Base-by-base conservation (phyloP, 1,140 invertebrate genomes). In the Proctacanthus coquilletti region DNA sequence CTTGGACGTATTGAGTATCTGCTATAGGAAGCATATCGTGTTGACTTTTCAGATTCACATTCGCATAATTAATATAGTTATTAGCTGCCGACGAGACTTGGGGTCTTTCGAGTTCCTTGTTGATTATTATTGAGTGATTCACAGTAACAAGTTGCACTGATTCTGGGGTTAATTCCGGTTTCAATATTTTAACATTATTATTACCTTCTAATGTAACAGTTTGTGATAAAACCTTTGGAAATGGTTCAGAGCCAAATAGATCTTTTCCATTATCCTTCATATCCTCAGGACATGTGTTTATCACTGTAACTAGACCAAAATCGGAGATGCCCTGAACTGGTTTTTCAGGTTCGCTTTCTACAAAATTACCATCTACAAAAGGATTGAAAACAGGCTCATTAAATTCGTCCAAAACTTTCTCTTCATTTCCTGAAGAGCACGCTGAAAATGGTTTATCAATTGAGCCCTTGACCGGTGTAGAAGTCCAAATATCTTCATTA, bases 231-330 rank as follows among this genome's bases (percentile, higher is more conserved):
- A 58, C 55, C 51, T 58, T 52, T 36, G 55, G 55, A 46, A 72
- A 72, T 3, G 70, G 70, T 4, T 68, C 69, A 0, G 68, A 70
- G 3, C 67, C 70, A 42, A 72, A 72, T 1, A 72, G 48, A 51
- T 72, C 69, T 34, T 57, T 64, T 1, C 51, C 40, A 1, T 19
- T 36, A 3, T n/a, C 39, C 37, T n/a, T n/a, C n/a, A n/a, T n/a
- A n/a, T n/a, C n/a, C n/a, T n/a, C n/a, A n/a, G n/a, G n/a, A n/a
- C n/a, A n/a, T n/a, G n/a, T n/a, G n/a, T n/a, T n/a, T 17, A 44
- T 41, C 32, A 50, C 42, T 13, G 39, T 51, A 9, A 48, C 42
- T 10, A 39, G 47, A n/a, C 45, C 47, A 34, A 46, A 57, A 39
- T 29, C 45, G 5, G 52, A 48, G 11, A 30, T 30, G 31, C 43